phyloP scores from a whole-genome alignment of 2,888 invertebrate genomes.

The Apeira syringaria region DNA sequence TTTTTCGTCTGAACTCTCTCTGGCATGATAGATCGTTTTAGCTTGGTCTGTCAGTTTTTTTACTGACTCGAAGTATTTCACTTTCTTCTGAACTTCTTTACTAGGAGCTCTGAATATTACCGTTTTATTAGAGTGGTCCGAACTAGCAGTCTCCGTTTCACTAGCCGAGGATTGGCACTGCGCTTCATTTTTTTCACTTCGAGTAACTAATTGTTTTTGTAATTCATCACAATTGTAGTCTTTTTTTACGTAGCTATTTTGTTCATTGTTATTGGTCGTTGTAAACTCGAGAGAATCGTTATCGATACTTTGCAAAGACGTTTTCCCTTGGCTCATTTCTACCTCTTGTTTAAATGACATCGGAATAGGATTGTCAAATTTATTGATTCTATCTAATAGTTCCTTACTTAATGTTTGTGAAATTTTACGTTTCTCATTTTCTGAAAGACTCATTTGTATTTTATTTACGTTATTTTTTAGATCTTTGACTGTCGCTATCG shows the following conservation, averaged over 20 bases:
- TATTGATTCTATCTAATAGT: constrained; percentile 85
- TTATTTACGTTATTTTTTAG: constrained; percentile 75
- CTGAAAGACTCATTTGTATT: constrained; percentile 81
- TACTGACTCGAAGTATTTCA: constrained; percentile 91
- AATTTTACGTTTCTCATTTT: constrained; percentile 88
- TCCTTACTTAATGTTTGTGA: constrained; percentile 90
- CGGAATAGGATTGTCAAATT: constrained; percentile 55
- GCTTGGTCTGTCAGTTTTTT: constrained; percentile 76
- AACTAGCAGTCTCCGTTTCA: constrained; percentile 89
- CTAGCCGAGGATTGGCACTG: constrained; percentile 80
- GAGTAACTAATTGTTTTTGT: constrained; percentile 46
- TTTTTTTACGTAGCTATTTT: constrained; percentile 4
- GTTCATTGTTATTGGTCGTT: background rate
- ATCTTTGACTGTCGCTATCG: constrained; percentile 69
- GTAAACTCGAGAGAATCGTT: constrained; percentile 7
- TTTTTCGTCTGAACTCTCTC: constrained; percentile 78
- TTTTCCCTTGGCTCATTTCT: constrained; percentile 78
- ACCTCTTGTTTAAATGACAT: constrained; percentile 78
- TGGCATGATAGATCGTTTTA: constrained; percentile 77
- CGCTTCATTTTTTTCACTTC: constrained; percentile 55
- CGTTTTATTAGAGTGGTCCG: constrained; percentile 88
- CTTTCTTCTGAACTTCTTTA: constrained; percentile 88
- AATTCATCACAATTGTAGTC: constrained; percentile 37
- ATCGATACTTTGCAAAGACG: constrained; percentile 12
- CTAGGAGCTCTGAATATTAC: constrained; percentile 85